Evolutionary conservation across 2,113 vertebrate species (phyloP).

Genomic region (Notothenia coriiceps): DNA sequence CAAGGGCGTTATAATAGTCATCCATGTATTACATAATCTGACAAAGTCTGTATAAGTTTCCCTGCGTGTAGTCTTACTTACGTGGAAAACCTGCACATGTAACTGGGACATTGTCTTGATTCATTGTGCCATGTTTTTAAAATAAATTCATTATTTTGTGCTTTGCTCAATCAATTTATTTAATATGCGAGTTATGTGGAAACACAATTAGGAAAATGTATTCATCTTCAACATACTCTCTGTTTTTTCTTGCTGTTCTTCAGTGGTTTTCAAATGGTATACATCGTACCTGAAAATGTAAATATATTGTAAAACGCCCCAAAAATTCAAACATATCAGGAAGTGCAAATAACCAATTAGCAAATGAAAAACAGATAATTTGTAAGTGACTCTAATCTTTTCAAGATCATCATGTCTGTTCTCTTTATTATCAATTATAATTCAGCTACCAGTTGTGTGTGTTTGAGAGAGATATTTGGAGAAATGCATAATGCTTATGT

Average conservation of each 20-base stretch:
- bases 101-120: conserved; percentile 37
- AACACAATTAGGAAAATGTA: neutral
- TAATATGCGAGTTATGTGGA: conserved; percentile 2
- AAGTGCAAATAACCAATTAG: neutral
- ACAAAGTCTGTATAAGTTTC: conserved; percentile 11
- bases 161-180: conserved; percentile 26
- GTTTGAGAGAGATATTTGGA: neutral
- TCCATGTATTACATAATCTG: neutral
- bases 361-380: neutral
- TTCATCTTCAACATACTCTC: neutral
- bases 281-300: too few species aligned
- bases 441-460: neutral
- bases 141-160: conserved; percentile 62
- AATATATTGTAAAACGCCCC: neutral
- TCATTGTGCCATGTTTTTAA: conserved; percentile 57
- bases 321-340: neutral
- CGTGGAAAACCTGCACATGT: conserved; percentile 36
- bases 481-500: neutral
- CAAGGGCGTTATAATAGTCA: neutral
- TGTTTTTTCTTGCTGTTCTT: neutral
- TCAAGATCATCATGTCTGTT: neutral
- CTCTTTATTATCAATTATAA: neutral
- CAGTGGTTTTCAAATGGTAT: too few species aligned
- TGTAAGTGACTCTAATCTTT: neutral
- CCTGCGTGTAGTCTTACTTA: conserved; percentile 64